These are phyloP conservation scores for Bimastos eiseni DNA, from an alignment of 2,888 invertebrate genomes.

Conservation along the genomic window DNA sequence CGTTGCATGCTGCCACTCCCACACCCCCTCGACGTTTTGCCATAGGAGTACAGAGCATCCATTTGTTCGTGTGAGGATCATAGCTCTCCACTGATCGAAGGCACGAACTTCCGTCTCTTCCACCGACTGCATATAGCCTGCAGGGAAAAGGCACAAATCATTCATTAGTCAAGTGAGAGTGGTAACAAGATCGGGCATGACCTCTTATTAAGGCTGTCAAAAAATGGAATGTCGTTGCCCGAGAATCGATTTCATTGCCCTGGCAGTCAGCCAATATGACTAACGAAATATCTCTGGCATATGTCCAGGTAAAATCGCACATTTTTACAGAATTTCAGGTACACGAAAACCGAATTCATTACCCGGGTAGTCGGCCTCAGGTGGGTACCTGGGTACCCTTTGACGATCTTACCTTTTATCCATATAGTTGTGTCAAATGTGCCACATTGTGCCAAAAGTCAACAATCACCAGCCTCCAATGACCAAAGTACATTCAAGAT, in stretches of 20 bases:
- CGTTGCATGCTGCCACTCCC: slow-evolving; percentile 84
- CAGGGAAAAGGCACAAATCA: slow-evolving; percentile 49
- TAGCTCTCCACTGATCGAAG: slow-evolving; percentile 86
- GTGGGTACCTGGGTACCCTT: too few relatives aligned
- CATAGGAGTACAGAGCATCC: slow-evolving; percentile 87
- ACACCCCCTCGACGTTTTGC: slow-evolving; percentile 84
- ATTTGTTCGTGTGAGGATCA: slow-evolving; percentile 77
- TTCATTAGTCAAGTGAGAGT: background rate
- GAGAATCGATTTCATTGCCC: too few relatives aligned
- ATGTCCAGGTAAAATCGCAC: too few relatives aligned
- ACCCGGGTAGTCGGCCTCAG: too few relatives aligned
- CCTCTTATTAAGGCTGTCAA: background rate
- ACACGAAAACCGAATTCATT: too few relatives aligned
- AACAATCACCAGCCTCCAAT: background rate
- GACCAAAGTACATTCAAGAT: background rate
- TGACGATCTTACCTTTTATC: too few relatives aligned
- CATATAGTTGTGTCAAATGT: too few relatives aligned
- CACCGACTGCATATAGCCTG: slow-evolving; percentile 87
- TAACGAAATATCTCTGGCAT: too few relatives aligned
- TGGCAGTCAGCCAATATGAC: too few relatives aligned
- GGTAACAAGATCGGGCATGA: background rate
- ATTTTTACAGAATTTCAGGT: too few relatives aligned
- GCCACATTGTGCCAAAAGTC: too few relatives aligned
- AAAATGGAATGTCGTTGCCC: too few relatives aligned
- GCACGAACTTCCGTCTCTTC: slow-evolving; percentile 87